These are phyloP conservation scores for Adelosebastes latens DNA, from an alignment of 2,797 vertebrate genomes.

Conservation along the genomic window DNA sequence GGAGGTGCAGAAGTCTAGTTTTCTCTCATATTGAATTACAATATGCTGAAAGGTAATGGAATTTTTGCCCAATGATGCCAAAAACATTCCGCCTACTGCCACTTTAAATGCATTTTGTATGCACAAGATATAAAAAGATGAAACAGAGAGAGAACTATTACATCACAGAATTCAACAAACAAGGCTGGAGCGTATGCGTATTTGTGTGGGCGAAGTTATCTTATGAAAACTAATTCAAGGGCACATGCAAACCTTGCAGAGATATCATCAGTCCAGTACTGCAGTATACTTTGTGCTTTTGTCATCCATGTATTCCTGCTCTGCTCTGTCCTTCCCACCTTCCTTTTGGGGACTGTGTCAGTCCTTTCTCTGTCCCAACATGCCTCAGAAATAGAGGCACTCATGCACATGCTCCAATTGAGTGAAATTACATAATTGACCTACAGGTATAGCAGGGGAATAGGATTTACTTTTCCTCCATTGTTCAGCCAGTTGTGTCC, in stretches of 20 bases:
- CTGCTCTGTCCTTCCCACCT: neutral
- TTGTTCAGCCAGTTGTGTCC: slow-evolving; percentile 19
- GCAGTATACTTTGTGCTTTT: neutral
- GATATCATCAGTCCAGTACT: neutral
- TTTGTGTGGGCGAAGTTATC: slow-evolving; percentile 19
- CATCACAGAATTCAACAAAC: slow-evolving; percentile 7
- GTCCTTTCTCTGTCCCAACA: slow-evolving; percentile 24
- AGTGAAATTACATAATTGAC: slow-evolving; percentile 60
- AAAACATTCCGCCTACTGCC: too few relatives aligned
- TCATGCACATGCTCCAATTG: slow-evolving; percentile 42
- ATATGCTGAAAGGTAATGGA: too few relatives aligned
- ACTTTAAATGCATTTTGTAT: too few relatives aligned
- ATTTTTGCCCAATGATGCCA: too few relatives aligned
- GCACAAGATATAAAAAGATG: neutral
- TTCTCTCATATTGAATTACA: too few relatives aligned
- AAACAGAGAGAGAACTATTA: neutral
- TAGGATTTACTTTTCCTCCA: slow-evolving; percentile 31
- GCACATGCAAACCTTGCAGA: neutral
- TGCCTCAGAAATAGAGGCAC: slow-evolving; percentile 28
- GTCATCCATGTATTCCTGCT: neutral
- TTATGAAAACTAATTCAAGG: neutral
- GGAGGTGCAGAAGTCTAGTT: too few relatives aligned
- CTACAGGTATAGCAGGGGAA: slow-evolving; percentile 50
- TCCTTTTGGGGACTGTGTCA: slow-evolving; percentile 4
- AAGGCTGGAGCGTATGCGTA: neutral